Evolutionary conservation across 30 jellyfish, hydroid and myxozoan genomes (phyloP).

Genomic region (Pelagia noctiluca): DNA sequence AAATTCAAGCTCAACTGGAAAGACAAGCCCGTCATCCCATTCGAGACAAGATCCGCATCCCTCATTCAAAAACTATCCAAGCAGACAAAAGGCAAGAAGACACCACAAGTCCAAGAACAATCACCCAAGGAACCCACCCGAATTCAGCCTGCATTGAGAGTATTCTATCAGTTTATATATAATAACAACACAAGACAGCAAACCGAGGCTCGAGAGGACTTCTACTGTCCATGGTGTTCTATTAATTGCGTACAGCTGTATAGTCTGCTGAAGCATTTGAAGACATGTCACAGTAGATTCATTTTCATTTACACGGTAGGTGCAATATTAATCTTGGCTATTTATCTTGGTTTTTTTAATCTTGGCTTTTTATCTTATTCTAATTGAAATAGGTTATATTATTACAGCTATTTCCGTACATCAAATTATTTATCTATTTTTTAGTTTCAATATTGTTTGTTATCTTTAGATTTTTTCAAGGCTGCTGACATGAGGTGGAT

Average conservation of each 20-base stretch:
- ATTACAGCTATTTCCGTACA: too few species aligned
- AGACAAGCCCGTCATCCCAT: conserved; percentile 71
- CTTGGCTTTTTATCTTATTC: too few species aligned
- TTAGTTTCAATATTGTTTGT: too few species aligned
- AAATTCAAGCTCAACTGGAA: conserved; percentile 85
- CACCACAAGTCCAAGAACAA: conserved; percentile 13
- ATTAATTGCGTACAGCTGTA: conserved; percentile 77
- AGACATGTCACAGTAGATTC: conserved; percentile 87
- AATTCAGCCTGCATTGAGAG: conserved; percentile 39
- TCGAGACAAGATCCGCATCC: conserved; percentile 66
- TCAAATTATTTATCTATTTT: too few species aligned
- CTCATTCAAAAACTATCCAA: conserved; percentile 51
- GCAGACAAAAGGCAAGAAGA: conserved; percentile 51
- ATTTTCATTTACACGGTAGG: conserved; percentile 91
- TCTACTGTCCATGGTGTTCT: conserved; percentile 94
- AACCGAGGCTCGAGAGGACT: conserved; percentile 97
- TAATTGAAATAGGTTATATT: too few species aligned
- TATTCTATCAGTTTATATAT: conserved; percentile 85
- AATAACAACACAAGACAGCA: conserved; percentile 92
- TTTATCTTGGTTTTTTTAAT: too few species aligned
- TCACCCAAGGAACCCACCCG: conserved; percentile 37
- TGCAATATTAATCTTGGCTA: too few species aligned
- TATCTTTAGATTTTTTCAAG: too few species aligned
- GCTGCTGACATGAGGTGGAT: too few species aligned
- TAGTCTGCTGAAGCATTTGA: conserved; percentile 81